Evolutionary conservation across 2,797 vertebrate species (phyloP), one percentile per base, ranked within the genome.

Genomic region (Euthynnus affinis): DNA sequence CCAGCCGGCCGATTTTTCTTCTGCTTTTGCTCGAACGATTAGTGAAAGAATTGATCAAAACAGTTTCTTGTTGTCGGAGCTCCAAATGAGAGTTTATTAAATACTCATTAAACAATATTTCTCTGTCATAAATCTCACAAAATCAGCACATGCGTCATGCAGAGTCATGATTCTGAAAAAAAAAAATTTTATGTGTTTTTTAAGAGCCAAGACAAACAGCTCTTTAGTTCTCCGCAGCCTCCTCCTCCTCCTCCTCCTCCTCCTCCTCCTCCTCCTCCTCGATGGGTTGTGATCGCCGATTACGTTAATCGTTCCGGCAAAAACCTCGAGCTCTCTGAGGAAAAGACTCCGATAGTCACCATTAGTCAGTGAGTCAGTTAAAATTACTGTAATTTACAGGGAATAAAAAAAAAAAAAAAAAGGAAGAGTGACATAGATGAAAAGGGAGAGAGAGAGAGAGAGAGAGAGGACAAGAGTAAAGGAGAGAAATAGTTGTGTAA

Each of bases 151-250:
- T 59, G 49, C 13, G 44, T 6, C 40, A 42, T 14, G 40, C 40
- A 12, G 40, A 2, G 5, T 18, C 5, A 32, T 22, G 20, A 60
- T 8, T 77, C 27, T 59, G n/a, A n/a, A n/a, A n/a, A n/a, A 65
- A 55, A 82, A 67, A 0, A 0, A 55, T 74, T 69, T 60, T 61
- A 32, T 49, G 17, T 18, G 37, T 46, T 42, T 3, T 83, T 81
- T 74, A 59, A 79, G 66, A 17, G 82, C 84, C 87, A 90, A 89
- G 40, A 90, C 78, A 84, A 92, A 91, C 87, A 90, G 74, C 62
- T 74, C 82, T 74, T 74, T 80, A 79, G 73, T 67, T 83, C 67
- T 52, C 55, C 60, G 84, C 69, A 17, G 68, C 29, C 61, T 56
- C 73, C 66, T 34, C 32, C 6, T n/a, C 32, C 3, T 6, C 3